These are phyloP conservation scores for Limulus polyphemus DNA, from an alignment of 2,888 invertebrate genomes.

Conservation along the genomic window DNA sequence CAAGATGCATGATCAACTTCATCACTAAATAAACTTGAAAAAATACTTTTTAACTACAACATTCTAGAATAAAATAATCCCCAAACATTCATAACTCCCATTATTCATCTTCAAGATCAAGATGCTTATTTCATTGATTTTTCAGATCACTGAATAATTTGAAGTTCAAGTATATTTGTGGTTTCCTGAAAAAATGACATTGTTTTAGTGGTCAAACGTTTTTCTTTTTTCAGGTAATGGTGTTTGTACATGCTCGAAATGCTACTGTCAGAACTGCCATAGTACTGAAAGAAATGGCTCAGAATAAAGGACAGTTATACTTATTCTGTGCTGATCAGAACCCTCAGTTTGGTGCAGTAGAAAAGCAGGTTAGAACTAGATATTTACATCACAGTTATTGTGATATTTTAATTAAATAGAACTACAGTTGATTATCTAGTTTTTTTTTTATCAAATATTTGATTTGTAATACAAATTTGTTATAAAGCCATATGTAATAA, in stretches of 20 bases:
- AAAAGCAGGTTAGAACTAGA: slow-evolving; percentile 38
- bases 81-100: too few species aligned
- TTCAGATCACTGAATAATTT: too few species aligned
- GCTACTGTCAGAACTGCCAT: slow-evolving; percentile 83
- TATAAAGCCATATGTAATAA: too few species aligned
- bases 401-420: slow-evolving; percentile 1
- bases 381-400: not conserved
- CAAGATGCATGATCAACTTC: too few species aligned
- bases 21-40: too few species aligned
- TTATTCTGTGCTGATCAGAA: slow-evolving; percentile 53
- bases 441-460: too few species aligned
- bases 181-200: not conserved
- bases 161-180: too few species aligned
- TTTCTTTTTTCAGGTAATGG: slow-evolving; percentile 54
- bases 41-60: too few species aligned
- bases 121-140: too few species aligned
- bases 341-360: slow-evolving; percentile 51
- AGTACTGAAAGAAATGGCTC: slow-evolving; percentile 65
- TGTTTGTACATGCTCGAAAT: slow-evolving; percentile 96
- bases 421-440: not conserved
- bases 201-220: slow-evolving; percentile 1
- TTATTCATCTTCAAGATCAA: too few species aligned
- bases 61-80: too few species aligned
- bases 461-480: too few species aligned
- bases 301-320: slow-evolving; percentile 56